phyloP scores from a whole-genome alignment of 2,888 invertebrate species.

The Alviniconcha strummeri region DNA sequence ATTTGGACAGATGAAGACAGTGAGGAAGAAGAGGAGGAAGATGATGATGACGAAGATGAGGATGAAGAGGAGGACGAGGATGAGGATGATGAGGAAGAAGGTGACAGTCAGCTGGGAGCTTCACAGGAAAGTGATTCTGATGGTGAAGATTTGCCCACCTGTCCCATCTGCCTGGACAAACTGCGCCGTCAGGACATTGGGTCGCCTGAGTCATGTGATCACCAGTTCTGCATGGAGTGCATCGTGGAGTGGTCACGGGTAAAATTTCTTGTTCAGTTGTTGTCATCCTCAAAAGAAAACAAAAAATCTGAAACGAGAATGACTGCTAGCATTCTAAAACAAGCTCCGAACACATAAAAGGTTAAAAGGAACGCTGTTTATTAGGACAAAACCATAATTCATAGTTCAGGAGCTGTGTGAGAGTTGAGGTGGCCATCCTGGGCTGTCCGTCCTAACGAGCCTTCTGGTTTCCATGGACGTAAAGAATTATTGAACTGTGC shows the following conservation, averaged over 20 bases:
- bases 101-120: slow-evolving; percentile 29
- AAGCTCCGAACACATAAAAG: too few species aligned
- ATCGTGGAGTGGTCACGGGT: slow-evolving; percentile 93
- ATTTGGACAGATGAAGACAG: slow-evolving; percentile 22
- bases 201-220: slow-evolving; percentile 90
- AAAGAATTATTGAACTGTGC: too few species aligned
- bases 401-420: too few species aligned
- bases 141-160: slow-evolving; percentile 72
- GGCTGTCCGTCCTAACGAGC: too few species aligned
- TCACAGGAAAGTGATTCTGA: slow-evolving; percentile 49
- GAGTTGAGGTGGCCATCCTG: too few species aligned
- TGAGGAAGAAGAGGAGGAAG: slow-evolving; percentile 25
- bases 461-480: too few species aligned
- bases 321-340: too few species aligned
- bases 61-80: slow-evolving; percentile 34
- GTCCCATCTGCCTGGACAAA: slow-evolving; percentile 90
- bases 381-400: too few species aligned
- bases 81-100: slow-evolving; percentile 41
- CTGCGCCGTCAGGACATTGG: slow-evolving; percentile 88
- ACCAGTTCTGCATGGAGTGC: slow-evolving; percentile 91
- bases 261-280: slow-evolving; percentile 35
- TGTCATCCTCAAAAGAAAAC: too few species aligned
- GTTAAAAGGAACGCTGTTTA: too few species aligned
- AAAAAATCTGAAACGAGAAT: too few species aligned
- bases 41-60: slow-evolving; percentile 21